A percentile compares a stretch with the other conserved stretches of the same genome.
These are phyloP conservation scores for human DNA, from an alignment of 2,113 vertebrate species.

Conservation along the genomic window DNA sequence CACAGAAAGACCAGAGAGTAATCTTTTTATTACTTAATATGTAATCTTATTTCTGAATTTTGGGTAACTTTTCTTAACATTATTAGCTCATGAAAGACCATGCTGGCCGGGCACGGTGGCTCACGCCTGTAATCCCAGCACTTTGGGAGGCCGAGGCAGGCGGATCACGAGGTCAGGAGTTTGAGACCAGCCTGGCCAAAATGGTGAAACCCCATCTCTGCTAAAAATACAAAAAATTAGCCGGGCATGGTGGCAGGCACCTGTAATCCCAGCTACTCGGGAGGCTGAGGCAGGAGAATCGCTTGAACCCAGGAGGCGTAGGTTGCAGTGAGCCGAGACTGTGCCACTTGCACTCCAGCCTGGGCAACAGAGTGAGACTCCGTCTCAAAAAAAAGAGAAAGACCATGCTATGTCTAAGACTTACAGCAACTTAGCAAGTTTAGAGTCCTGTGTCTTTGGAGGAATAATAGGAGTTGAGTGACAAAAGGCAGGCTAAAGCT, in stretches of 20 bases:
- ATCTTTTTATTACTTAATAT: slow-evolving; percentile 28
- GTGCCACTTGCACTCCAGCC: not conserved
- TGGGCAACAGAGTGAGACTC: not conserved
- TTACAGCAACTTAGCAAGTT: not conserved
- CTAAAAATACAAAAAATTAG: not conserved
- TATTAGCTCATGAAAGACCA: slow-evolving; percentile 14
- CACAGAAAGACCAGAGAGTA: not conserved
- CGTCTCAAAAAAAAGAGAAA: not conserved
- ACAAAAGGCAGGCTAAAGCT: not conserved
- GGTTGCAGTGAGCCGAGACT: not conserved
- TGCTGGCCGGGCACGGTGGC: not conserved
- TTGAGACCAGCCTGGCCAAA: not conserved
- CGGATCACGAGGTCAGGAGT: not conserved
- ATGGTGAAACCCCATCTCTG: not conserved
- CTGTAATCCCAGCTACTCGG: not conserved
- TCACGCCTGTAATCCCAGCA: not conserved
- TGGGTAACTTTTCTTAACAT: not conserved
- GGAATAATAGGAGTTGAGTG: not conserved
- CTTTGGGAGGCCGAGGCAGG: not conserved
- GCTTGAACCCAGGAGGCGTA: not conserved
- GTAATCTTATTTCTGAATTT: slow-evolving; percentile 26
- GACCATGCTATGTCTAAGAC: not conserved
- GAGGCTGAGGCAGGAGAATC: not conserved
- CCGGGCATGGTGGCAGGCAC: not conserved
- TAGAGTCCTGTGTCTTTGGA: not conserved